Base-by-base conservation (phyloP, 1,140 invertebrate species). In the Ceratina japonica region DNA sequence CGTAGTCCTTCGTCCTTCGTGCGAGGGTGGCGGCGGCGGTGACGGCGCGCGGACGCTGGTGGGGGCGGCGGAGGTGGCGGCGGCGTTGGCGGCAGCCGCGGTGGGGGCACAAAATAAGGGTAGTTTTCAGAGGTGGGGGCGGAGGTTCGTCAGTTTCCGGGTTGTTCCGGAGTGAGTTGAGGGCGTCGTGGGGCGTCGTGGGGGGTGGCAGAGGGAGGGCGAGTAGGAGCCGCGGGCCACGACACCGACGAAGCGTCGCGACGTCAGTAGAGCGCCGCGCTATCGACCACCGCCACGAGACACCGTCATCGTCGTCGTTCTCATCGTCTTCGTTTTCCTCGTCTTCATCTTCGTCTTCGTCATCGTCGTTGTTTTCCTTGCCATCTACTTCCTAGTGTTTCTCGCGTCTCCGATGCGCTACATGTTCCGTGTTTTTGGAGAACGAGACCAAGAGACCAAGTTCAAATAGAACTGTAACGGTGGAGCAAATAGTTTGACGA, bases 221-320 rank as follows among this genome's bases (percentile, higher is more conserved):
- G 84, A 79, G 78, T 71, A 83, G 80, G 80, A 83, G 82, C 84
- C 83, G 88, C 87, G 88, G 82, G 83, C 87, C 85, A 89, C 87
- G 88, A 90, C 87, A 89, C 88, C 37, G 87, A 90, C 89, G 87
- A 88, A 83, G 88, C 90, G 90, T 90, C 90, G 90, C 90, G 90
- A 91, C 90, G 89, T 91, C 89, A 91, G 90, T 91, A 89, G 89
- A 90, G 90, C 90, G 89, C 89, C 90, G 89, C 87, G 89, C 90
- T 91, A 91, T 91, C 90, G 90, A 90, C 89, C 89, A 91, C 88
- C 86, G 81, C 87, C 83, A 85, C 86, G 87, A 87, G 87, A 89
- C 84, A 87, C 83, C 68, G 75, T 78, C 83, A 79, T 87, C 85
- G 81, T 81, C 76, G 75, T 79, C 82, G 79, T 86, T 81, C 24